Base-by-base conservation (phyloP, 1,140 invertebrate genomes). In the Heliothis virescens region DNA sequence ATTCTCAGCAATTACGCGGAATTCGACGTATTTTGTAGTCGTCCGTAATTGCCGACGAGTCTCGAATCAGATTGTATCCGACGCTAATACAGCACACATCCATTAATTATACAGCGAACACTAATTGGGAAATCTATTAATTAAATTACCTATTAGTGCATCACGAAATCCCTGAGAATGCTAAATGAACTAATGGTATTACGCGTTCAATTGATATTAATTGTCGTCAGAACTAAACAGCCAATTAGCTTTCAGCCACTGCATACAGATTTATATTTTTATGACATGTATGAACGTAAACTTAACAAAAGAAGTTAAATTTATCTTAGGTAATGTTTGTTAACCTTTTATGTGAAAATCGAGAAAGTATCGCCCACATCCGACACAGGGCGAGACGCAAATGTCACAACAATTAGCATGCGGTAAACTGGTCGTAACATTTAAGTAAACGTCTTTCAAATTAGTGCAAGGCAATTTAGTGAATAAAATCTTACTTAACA, bases 1-100 rank as follows among this genome's bases (percentile, higher is more conserved):
- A 94, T 93, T 94, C 93, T 91, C 93, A 92, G 90, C 90, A 92
- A 93, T 94, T 94, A 94, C 90, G 88, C 84, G 91, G 92, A 92
- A 94, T 94, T 92, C 90, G 91, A 92, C 91, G 92, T 92, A 90
- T 94, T 94, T 94, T 92, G 92, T 92, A 92, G 89, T 90, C 89
- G 88, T 85, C 87, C 86, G 87, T 92, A 93, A 93, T 94, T 93
- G 89, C 88, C 89, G 89, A 88, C 89, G 87, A 89, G 91, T 86
- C 87, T 90, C 85, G 86, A 90, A 93, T 94, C 93, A 87, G 91
- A 93, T 93, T 92, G 87, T 92, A 91, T 86, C 89, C 89, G 86
- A 91, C 85, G 86, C 90, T 93, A 93, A 93, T 92, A 92, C 86
- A 86, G 83, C 89, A 92, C 88, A 91, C 90, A 90, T 90, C 85